These are phyloP conservation scores for Hylia prasina DNA, from an alignment of 2,113 vertebrate genomes.

Conservation along the genomic window DNA sequence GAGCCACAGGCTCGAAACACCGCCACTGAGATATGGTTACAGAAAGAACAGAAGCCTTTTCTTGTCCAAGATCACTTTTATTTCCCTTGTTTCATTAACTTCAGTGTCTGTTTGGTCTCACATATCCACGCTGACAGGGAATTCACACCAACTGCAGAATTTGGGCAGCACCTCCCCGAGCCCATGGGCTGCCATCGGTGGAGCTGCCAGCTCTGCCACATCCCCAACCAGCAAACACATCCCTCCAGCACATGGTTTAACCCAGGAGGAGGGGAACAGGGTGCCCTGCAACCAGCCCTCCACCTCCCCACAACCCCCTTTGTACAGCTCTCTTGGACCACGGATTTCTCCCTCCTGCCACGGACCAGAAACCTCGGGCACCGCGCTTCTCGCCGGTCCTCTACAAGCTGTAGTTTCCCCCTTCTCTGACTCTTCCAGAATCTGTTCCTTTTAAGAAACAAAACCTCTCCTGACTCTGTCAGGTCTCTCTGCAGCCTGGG, in stretches of 20 bases:
- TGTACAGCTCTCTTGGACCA: neutral
- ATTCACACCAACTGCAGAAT: conserved; percentile 32
- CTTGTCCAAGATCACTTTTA: conserved; percentile 75
- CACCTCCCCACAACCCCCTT: neutral
- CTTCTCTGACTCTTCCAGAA: neutral
- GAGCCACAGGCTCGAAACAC: neutral
- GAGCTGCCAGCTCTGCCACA: neutral
- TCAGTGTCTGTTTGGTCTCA: conserved; percentile 64
- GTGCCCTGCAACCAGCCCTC: neutral
- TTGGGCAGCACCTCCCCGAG: neutral
- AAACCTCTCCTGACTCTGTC: neutral
- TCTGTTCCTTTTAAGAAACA: conserved; percentile 12
- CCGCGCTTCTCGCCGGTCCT: neutral
- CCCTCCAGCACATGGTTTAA: neutral
- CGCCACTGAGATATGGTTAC: neutral
- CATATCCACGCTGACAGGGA: conserved; percentile 41
- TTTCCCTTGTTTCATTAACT: conserved; percentile 67
- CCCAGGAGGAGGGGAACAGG: neutral
- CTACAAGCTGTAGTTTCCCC: neutral
- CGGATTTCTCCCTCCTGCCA: neutral
- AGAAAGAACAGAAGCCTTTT: conserved; percentile 63
- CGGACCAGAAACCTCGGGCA: neutral
- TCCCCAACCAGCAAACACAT: neutral
- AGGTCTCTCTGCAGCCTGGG: neutral
- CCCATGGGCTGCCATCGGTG: neutral